Evolutionary conservation across 2,797 vertebrate genomes (phyloP), one percentile per base, ranked within the genome.

Genomic region (Sebastes nivosus): DNA sequence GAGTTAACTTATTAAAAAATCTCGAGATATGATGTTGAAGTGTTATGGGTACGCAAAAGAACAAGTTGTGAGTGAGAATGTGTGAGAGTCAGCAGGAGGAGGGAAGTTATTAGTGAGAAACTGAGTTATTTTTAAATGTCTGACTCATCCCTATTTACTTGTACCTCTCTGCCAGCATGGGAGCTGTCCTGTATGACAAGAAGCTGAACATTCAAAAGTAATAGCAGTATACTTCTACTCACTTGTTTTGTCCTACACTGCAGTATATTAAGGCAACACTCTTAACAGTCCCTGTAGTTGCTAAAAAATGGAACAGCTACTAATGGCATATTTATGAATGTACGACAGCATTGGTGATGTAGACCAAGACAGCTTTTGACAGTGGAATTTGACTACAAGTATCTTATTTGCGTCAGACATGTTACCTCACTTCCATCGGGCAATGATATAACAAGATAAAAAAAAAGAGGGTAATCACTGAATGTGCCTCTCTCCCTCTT

Each of bases 101-200:
- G 81, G 80, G 36, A 82, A 88, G 67, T 79, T 80, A 79, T 86
- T 63, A 67, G 84, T 58, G 85, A 83, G 84, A 90, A 90, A 79
- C 52, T 24, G 58, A 72, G 86, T 81, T 91, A 88, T 94, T 90
- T 92, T 87, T 88, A 87, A 65, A 82, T 84, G 70, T 79, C 86
- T 90, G 91, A 91, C 83, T 92, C 88, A 89, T 90, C 66, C 86
- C 66, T 81, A 79, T 84, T 83, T 79, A 73, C 79, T 79, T 84
- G 79, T 57, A 71, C 75, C 58, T 67, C 55, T 75, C 42, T 83
- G 75, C 55, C 58, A 68, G 69, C 67, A 55, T 46, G 65, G 72
- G 63, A 82, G 46, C 81, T 77, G 20, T 72, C 54, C 58, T 75
- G 76, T 75, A 52, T 85, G 87, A 91, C 82, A 85, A 79, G 59